phyloP scores from a whole-genome alignment of 2,113 vertebrate species.

The Heptranchias perlo region DNA sequence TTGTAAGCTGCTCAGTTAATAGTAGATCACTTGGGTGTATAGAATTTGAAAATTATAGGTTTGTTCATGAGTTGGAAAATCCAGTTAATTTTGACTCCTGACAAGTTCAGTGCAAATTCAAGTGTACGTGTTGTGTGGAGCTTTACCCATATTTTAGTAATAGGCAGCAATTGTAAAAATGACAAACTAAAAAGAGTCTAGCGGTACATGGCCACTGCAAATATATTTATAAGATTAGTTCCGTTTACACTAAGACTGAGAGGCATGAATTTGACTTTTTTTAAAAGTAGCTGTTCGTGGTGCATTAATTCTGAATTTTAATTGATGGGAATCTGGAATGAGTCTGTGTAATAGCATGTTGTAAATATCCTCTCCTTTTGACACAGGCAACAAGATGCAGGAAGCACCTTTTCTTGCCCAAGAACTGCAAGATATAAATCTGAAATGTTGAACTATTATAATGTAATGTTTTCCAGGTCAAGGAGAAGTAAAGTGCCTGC shows the following conservation, averaged over 20 bases:
- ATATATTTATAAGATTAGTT: neutral
- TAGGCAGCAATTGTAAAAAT: neutral
- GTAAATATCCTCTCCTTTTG: neutral
- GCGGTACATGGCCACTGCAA: neutral
- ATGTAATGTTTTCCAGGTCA: constrained; percentile 55
- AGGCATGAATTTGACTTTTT: neutral
- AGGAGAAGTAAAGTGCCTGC: constrained; percentile 84
- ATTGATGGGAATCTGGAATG: neutral
- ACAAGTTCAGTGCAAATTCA: neutral
- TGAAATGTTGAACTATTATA: neutral
- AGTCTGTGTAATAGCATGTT: neutral
- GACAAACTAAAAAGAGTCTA: neutral
- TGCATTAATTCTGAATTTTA: neutral
- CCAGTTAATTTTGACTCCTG: neutral
- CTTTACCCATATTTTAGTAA: neutral
- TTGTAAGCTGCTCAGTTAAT: neutral
- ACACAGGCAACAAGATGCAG: neutral
- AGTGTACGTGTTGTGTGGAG: neutral
- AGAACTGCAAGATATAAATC: neutral
- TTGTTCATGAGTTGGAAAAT: neutral
- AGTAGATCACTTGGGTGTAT: neutral
- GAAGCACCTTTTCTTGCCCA: neutral
- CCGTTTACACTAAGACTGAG: neutral
- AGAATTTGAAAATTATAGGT: too few relatives aligned
- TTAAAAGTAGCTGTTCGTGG: neutral